Base-by-base conservation (phyloP, 2,888 invertebrate genomes). In the Tachina fera region DNA sequence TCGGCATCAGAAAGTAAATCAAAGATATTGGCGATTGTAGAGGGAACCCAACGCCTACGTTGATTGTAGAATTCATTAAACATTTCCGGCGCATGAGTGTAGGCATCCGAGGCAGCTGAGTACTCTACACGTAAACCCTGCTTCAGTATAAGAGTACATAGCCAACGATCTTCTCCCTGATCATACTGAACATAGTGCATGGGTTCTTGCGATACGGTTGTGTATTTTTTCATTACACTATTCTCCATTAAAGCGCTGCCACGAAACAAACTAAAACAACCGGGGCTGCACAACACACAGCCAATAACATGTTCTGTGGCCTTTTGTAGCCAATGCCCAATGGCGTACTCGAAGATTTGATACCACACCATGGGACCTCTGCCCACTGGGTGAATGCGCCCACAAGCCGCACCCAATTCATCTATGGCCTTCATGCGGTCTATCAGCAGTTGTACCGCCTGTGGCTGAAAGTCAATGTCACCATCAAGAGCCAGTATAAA, bases 141-240 rank as follows among this genome's bases (percentile, higher is more conserved):
- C 92, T 98, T 98, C 0, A 98, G 94, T 0, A 99, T 94, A 72
- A 98, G 93, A 0, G 98, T 98, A 91, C 98, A 98, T 9, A 98
- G 93, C 98, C 98, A 98, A 87, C 98, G 95, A 93, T 99, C 98
- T 92, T 99, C 98, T n/a, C 98, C 97, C 94, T 98, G 97, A 95
- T 98, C 98, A 90, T 97, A 98, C 91, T 98, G 98, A 22, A 98
- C 97, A 90, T 96, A 97, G 93, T 98, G 97, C 87, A 95, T 94
- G 0, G 98, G 96, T 90, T 97, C 96, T 81, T 94, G 94, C 0
- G 96, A 95, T 87, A 95, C 95, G 0, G 96, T 95, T 0, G 98
- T 97, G 91, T 98, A 98, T 90, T 96, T 97, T 89, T 95, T 95
- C 96, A 98, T 96, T 0, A 98, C 97, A 90, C 97, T 97, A 91